Evolutionary conservation across 2,113 vertebrate species (phyloP), one percentile per base, ranked within the genome.

Genomic region (Panurus biarmicus): DNA sequence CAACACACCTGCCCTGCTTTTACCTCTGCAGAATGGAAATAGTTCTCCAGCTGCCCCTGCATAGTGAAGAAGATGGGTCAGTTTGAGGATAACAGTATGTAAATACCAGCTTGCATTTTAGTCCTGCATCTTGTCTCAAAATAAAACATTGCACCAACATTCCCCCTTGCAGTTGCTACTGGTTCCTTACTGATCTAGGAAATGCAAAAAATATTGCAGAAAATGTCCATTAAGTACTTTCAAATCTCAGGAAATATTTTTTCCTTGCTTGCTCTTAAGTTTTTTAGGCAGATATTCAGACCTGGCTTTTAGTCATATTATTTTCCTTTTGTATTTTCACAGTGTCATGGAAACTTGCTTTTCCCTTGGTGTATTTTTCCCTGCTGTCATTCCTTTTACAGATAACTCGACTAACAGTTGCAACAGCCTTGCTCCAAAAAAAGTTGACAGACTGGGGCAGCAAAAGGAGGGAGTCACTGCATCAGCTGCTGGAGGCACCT

Each of bases 401-500:
- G 89, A 78, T 87, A 81, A 77, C 53, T 78, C 1, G 1, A 66
- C 58, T 50, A 89, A 83, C 28, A 90, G 60, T 45, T 60, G 45
- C 24, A 87, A 31, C 33, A 79, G 18, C 10, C 5, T 61, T 40
- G 31, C 64, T 89, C 17, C 5, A 87, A 80, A 90, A 90, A 44
- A 78, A 40, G 8, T 17, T 22, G 7, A 3, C 36, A 65, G 76
- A 73, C 3, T 69, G 47, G 38, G 44, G 65, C 72, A 89, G 62
- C 40, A 72, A 94, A 84, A 61, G 29, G 48, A 72, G 21, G 31
- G 14, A 44, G 21, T 40, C 35, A 38, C 42, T 26, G 17, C 17
- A 5, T 71, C 71, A 84, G 77, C 80, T 96, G 85, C 79, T 80
- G 77, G 92, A 92, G n/a, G 40, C 90, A 94, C 95, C 85, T 94